These are phyloP conservation scores for Troglohyphantes excavatus DNA, from an alignment of 2,888 invertebrate genomes.

Conservation along the genomic window DNA sequence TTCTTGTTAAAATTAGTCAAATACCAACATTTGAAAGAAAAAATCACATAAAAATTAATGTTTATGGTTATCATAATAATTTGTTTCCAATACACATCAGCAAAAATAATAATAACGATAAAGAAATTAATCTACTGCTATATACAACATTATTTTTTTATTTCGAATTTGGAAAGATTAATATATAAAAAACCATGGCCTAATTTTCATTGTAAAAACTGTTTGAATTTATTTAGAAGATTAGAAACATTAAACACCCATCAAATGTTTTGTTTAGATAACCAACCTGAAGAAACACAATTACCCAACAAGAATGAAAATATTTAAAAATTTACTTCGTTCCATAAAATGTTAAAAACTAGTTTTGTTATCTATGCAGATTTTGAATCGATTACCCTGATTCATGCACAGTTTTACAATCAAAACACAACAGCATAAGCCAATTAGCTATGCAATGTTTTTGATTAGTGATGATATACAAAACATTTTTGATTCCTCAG, in stretches of 20 bases:
- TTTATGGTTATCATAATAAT: too few relatives aligned
- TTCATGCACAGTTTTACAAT: background rate
- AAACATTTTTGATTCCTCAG: constrained; percentile 20
- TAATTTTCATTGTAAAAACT: constrained; percentile 3
- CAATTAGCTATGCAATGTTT: constrained; percentile 5
- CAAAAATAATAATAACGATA: too few relatives aligned
- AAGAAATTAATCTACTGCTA: too few relatives aligned
- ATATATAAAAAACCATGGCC: background rate
- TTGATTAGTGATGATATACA: background rate
- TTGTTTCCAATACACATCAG: too few relatives aligned
- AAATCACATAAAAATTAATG: too few relatives aligned
- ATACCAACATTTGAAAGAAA: too few relatives aligned
- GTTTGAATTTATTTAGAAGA: background rate
- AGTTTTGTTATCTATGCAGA: background rate
- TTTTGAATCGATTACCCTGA: constrained; percentile 18
- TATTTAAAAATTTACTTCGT: constrained; percentile 12
- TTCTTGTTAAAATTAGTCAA: too few relatives aligned
- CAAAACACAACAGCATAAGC: background rate
- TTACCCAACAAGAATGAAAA: background rate
- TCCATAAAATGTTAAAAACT: background rate
- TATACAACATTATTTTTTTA: constrained; percentile 27
- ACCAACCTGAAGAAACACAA: background rate
- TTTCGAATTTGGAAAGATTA: constrained; percentile 7
- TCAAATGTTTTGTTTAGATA: background rate
- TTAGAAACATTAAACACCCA: background rate